Evolutionary conservation across 2,113 vertebrate species (phyloP), one percentile per base, ranked within the genome.

Genomic region (Apteryx mantelli): DNA sequence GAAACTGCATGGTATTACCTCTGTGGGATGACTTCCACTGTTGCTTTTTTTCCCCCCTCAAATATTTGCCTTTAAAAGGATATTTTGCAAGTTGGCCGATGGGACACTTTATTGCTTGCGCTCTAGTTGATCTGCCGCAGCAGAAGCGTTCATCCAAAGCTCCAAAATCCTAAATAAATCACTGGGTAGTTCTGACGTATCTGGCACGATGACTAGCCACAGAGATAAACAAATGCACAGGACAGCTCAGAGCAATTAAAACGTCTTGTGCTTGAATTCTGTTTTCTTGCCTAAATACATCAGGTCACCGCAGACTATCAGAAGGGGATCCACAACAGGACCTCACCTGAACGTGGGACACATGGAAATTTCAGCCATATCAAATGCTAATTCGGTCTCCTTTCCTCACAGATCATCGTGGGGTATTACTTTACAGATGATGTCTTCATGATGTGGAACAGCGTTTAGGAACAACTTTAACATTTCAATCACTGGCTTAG

Each of bases 401-500:
- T 86, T 88, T 93, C 80, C 89, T 97, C 93, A 90, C 95, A 97
- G 96, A 88, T 96, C 96, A 69, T 96, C 91, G 85, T 66, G 69
- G 91, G 66, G 93, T 88, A 93, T 93, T 94, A 85, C 92, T 93
- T 97, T 96, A 93, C 91, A 92, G 68, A 91, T 95, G 85, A 97
- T 97, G 95, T 96, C 97, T 97, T 97, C 97, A 95, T 82, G 91
- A 95, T 95, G 97, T 96, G 97, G 83, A 97, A 96, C 34, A 91
- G 87, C 91, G 90, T 93, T 89, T 90, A 94, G 94, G 94, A 97
- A 92, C 88, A 95, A 97, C 92, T 97, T 97, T 55, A 93, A 89
- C 96, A 80, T 97, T 96, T 97, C 94, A 91, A 89, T 97, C 96
- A 97, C 94, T 94, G 94, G 97, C 96, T 97, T 97, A 97, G 96